Conservation (phyloP, 2,888 invertebrate genomes). For the Andrena minutula region DNA sequence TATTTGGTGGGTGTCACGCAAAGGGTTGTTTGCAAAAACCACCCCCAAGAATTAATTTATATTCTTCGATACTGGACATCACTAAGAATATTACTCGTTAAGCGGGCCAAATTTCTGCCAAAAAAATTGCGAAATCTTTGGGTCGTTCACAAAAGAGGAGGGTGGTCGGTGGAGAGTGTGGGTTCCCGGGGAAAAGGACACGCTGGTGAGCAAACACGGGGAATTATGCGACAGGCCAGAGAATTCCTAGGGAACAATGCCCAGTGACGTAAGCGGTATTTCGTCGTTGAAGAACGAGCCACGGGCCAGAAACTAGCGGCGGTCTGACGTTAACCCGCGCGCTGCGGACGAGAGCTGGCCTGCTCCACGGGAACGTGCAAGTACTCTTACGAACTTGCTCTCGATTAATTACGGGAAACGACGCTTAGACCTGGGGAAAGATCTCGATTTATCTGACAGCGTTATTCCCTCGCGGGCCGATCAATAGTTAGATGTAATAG, state of each 20-base stretch:
- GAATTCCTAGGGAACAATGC: constrained; percentile 68
- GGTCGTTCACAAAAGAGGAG: neutral
- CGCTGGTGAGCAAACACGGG: constrained; percentile 60
- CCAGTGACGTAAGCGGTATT: constrained; percentile 69
- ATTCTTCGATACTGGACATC: no score
- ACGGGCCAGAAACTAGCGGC: constrained; percentile 46
- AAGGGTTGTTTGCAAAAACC: no score
- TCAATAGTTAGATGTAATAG: constrained; percentile 19
- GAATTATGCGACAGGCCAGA: constrained; percentile 67
- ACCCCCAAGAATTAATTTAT: no score
- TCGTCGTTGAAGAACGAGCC: constrained; percentile 65
- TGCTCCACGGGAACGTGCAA: constrained; percentile 30
- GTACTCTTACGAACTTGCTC: constrained; percentile 44
- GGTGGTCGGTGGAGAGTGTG: neutral
- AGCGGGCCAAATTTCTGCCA: neutral
- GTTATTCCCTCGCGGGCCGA: constrained; percentile 10
- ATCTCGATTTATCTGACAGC: constrained; percentile 13
- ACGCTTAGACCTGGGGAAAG: neutral
- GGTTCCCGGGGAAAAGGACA: constrained; percentile 27
- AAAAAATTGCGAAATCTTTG: neutral
- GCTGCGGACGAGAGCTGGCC: constrained; percentile 44
- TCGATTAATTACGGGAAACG: constrained; percentile 39
- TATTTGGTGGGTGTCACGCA: no score
- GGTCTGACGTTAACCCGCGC: constrained; percentile 28
- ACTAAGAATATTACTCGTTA: no score